Evolutionary conservation across 1,140 invertebrate genomes (phyloP).

Genomic region (Zaprionus capensis): DNA sequence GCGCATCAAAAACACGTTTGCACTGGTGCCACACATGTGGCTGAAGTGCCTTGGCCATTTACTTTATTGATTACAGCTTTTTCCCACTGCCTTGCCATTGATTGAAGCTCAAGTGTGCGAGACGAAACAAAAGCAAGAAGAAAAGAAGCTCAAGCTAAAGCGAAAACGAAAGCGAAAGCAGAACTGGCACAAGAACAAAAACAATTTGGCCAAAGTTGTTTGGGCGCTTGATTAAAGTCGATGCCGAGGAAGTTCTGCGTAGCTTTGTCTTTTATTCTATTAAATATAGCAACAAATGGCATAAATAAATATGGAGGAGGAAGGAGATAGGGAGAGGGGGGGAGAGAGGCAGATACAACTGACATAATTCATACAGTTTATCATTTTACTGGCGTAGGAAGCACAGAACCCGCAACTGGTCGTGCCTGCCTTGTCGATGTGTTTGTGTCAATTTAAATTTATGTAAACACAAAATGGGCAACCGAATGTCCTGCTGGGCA

Average conservation of each 20-base stretch:
- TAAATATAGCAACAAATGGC: constrained; percentile 51
- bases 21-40: constrained; percentile 47
- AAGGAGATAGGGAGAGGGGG: constrained; percentile 1
- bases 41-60: constrained; percentile 68
- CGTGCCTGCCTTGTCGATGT: constrained; percentile 26
- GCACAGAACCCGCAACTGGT: constrained; percentile 10
- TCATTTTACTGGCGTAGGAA: constrained; percentile 34
- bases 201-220: constrained; percentile 32
- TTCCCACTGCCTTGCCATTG: constrained; percentile 22
- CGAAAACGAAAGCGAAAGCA: constrained; percentile 7
- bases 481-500: constrained; percentile 41
- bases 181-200: constrained; percentile 15
- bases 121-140: constrained; percentile 17
- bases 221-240: constrained; percentile 2
- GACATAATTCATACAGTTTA: constrained; percentile 77
- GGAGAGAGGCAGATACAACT: constrained; percentile 20
- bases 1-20: constrained; percentile 41
- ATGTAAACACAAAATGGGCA: constrained; percentile 76
- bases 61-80: constrained; percentile 75
- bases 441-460: constrained; percentile 82
- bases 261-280: constrained; percentile 32
- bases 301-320: constrained; percentile 64
- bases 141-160: constrained; percentile 8
- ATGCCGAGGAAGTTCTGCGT: neutral
- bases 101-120: constrained; percentile 46